Evolutionary conservation across 2,797 vertebrate genomes (phyloP).

Genomic region (Alectoris magna): DNA sequence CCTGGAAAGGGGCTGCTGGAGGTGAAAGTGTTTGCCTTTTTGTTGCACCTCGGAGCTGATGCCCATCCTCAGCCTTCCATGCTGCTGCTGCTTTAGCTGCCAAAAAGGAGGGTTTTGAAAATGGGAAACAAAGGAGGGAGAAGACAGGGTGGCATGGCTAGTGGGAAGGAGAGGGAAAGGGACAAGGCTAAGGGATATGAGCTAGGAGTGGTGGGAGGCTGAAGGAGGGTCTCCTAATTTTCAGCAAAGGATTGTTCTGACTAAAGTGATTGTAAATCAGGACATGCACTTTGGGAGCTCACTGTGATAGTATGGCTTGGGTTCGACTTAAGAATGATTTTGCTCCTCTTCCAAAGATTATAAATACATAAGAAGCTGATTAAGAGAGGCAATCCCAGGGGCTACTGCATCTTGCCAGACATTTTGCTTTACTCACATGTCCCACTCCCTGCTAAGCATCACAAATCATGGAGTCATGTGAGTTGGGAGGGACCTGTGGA

Average conservation of each 20-base stretch:
- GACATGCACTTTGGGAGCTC: neutral
- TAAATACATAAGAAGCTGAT: neutral
- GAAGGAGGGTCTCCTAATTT: neutral
- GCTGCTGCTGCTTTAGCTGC: neutral
- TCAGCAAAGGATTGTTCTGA: neutral
- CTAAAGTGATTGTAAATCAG: accelerated
- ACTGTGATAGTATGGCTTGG: neutral
- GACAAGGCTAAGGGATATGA: neutral
- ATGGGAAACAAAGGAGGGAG: neutral
- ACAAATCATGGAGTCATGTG: neutral
- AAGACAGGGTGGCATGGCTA: accelerated
- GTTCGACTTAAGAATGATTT: neutral
- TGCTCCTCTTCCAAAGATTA: neutral
- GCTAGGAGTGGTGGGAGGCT: neutral
- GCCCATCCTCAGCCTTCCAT: neutral
- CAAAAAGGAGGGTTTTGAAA: neutral
- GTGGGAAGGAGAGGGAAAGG: neutral
- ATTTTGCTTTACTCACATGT: neutral
- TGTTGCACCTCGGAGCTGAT: neutral
- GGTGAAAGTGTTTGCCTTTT: neutral
- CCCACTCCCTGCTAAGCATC: neutral
- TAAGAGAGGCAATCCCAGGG: neutral
- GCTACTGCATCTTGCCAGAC: neutral
- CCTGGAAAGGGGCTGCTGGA: neutral
- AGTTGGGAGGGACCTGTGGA: neutral